Evolutionary conservation across 2,113 vertebrate genomes (phyloP), one percentile per base, ranked within the genome.

Genomic region (Laterallus jamaicensis): DNA sequence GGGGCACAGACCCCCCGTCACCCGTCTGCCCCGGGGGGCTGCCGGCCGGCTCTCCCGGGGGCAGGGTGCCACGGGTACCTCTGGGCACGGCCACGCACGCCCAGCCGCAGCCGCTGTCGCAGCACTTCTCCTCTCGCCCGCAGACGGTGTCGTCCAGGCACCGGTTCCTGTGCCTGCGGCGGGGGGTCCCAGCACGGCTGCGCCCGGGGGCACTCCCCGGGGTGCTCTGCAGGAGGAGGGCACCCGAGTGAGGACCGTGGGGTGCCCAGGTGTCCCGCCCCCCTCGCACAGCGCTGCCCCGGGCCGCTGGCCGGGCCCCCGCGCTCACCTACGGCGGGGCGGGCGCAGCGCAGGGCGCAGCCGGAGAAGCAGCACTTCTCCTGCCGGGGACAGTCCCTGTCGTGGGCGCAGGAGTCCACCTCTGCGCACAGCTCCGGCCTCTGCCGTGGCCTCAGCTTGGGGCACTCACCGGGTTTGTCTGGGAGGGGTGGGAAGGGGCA

Each of bases 281-380:
- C 1, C 2, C 37, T 52, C 2, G 4, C 5, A 1, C 8, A 3
- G 32, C 7, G 0, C 40, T 31, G 12, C 25, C 10, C 68, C 0
- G 6, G 29, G 68, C 63, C 11, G 3, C 13, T 24, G 63, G 18
- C 59, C 1, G 35, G 35, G 35, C 35, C 35, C 44, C 64, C 0
- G 0, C 0, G 3, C 62, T 96, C 77, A 97, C 96, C 95, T 58
- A 8, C 52, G 66, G 93, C 87, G 12, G 83, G 91, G 70, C 29
- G 91, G 62, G 52, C 0, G 20, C 95, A 95, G 89, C 0, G 49
- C 95, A 95, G 91, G 89, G 89, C 64, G 0, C 96, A 97, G 94
- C 95, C 86, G 0, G 89, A 81, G 89, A 95, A 96, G 70, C 95
- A 97, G 91, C 95, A 95, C 15, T 97, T 97, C 66, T 95, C 52